Percentiles rank a stretch among this genome's conserved stretches.
Evolutionary conservation across 2,888 invertebrate species (phyloP).

Genomic region (Neuroscelio doddi): DNA sequence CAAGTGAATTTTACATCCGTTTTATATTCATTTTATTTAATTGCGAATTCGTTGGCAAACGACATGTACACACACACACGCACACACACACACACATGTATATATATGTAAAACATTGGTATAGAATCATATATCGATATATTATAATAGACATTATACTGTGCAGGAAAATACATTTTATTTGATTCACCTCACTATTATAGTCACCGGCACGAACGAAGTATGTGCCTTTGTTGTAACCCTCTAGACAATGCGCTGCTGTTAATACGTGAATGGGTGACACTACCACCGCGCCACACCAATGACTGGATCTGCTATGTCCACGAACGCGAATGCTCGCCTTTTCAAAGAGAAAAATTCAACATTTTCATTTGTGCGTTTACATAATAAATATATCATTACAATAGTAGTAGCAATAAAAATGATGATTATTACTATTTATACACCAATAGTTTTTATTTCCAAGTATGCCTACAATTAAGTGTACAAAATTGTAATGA

Average conservation of each 20-base stretch:
- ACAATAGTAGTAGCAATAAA: no score
- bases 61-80: no score
- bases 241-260: slow-evolving; percentile 82
- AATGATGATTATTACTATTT: not conserved
- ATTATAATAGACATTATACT: slow-evolving; percentile 10
- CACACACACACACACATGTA: no score
- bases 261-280: slow-evolving; percentile 79
- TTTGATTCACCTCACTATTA: slow-evolving; percentile 75
- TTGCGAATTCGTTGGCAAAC: no score
- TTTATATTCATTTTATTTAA: no score
- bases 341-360: slow-evolving; percentile 58
- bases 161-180: slow-evolving; percentile 10
- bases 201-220: slow-evolving; percentile 84
- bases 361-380: not conserved
- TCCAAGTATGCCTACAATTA: no score
- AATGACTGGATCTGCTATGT: slow-evolving; percentile 77
- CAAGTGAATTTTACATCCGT: no score
- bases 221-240: slow-evolving; percentile 79
- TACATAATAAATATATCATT: not conserved
- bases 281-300: slow-evolving; percentile 84
- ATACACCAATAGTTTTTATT: not conserved
- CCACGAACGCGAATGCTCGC: slow-evolving; percentile 79
- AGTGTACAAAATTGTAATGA: no score
- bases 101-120: not conserved
- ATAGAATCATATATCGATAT: slow-evolving; percentile 7